phyloP scores from a whole-genome alignment of 1,140 invertebrate species.

The Chelonus insularis region DNA sequence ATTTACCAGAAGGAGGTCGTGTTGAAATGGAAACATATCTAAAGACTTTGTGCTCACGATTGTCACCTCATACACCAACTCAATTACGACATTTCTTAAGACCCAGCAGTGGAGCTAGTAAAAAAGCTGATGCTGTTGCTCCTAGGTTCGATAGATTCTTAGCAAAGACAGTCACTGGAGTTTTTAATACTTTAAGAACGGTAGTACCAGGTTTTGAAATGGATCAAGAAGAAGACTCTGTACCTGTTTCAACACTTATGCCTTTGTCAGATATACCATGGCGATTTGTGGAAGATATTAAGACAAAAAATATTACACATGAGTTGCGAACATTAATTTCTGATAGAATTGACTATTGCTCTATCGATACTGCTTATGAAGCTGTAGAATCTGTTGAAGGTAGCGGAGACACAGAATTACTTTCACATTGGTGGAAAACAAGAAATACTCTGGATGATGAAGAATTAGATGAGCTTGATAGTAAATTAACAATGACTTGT shows the following conservation, averaged over 20 bases:
- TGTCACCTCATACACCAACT: conserved; percentile 45
- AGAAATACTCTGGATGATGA: conserved; percentile 49
- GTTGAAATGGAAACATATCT: conserved; percentile 51
- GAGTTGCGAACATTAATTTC: conserved; percentile 46
- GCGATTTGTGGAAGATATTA: conserved; percentile 52
- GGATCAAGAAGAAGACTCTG: conserved; percentile 49
- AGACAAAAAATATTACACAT: conserved; percentile 41
- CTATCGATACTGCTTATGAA: conserved; percentile 54
- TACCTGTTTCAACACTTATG: conserved; percentile 48
- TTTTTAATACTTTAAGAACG: conserved; percentile 52
- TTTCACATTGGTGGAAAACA: conserved; percentile 49
- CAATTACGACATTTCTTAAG: conserved; percentile 51
- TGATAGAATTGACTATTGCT: conserved; percentile 49
- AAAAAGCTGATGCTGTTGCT: conserved; percentile 51
- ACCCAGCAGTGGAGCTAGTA: conserved; percentile 45
- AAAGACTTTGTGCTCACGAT: conserved; percentile 44
- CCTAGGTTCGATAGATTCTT: conserved; percentile 52
- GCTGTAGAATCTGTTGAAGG: conserved; percentile 50
- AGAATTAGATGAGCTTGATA: conserved; percentile 52
- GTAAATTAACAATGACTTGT: conserved; percentile 47
- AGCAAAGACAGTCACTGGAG: conserved; percentile 53
- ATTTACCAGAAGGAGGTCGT: conserved; percentile 50
- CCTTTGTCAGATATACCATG: conserved; percentile 53
- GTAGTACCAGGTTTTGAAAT: conserved; percentile 55
- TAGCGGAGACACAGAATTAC: conserved; percentile 44